Evolutionary conservation across 1,140 invertebrate species (phyloP), one percentile per base, ranked within the genome.

Genomic region (Pollicipes pollicipes): DNA sequence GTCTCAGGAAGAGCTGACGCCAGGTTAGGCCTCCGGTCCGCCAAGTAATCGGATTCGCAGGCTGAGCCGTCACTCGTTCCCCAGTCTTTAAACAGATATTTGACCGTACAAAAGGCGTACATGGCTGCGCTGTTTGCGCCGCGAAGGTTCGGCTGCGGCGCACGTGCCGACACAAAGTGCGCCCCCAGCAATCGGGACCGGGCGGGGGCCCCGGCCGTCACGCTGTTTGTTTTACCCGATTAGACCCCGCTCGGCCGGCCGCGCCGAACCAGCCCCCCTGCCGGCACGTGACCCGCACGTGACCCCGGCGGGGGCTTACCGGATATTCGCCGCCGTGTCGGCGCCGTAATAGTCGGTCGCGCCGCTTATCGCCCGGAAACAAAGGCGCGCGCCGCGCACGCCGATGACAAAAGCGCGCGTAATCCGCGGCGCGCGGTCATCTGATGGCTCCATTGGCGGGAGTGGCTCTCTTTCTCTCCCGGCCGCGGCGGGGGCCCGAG

Each of bases 291-390:
- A 58, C 45, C 45, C 13, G 45, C 45, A 58, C 45, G 45, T 58
- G 45, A 58, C 45, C 45, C 45, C 2, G 45, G 13, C 45, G 45
- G 45, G 45, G 45, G 45, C 45, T 58, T 58, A 58, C 45, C 45
- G 45, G 45, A 58, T 58, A 58, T 58, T 58, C 45, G 45, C 21
- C 10, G 45, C 13, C 45, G 2, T 58, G 45, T 58, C 24, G 45
- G 45, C 45, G 45, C 45, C 10, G 45, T 58, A 58, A 58, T 58
- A 58, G 45, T 10, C 45, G 45, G 45, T 58, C 24, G 13, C 45
- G 45, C 45, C 45, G 45, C 45, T 58, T 58, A 58, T 58, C 45
- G 45, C 45, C 45, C 45, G 45, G 45, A 58, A 58, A 58, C 45
- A 58, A 58, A 58, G 45, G 45, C 45, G 45, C n/a, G 45, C 45